A percentile compares a stretch with the other conserved stretches of the same genome.
These are phyloP conservation scores for Lasiommata megera DNA, from an alignment of 2,888 invertebrate genomes.

Conservation along the genomic window DNA sequence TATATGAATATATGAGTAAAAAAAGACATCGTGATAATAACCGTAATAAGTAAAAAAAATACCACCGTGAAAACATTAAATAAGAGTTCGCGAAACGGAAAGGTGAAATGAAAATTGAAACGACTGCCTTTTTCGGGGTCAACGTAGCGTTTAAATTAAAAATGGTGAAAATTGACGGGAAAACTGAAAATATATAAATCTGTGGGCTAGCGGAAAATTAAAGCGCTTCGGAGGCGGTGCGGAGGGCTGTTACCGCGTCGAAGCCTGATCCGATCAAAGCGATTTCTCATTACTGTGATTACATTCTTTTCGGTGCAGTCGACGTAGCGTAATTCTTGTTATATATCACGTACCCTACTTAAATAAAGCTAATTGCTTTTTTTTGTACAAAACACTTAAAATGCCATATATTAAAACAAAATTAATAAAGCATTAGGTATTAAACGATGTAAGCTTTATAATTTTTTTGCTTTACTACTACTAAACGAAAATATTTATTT, in stretches of 20 bases:
- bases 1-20: too few species aligned
- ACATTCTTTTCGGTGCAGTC: conserved; percentile 21
- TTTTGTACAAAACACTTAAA: too few species aligned
- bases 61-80: conserved; percentile 31
- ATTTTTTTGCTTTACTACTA: too few species aligned
- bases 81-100: conserved; percentile 34
- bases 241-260: conserved; percentile 37
- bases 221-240: conserved; percentile 62
- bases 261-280: conserved; percentile 39
- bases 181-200: conserved; percentile 74
- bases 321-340: neutral
- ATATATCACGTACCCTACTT: neutral
- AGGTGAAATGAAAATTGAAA: conserved; percentile 47
- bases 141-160: conserved; percentile 70
- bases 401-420: too few species aligned
- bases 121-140: conserved; percentile 55
- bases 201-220: conserved; percentile 76
- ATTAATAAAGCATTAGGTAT: too few species aligned
- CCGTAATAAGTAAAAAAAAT: conserved; percentile 6
- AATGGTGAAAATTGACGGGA: conserved; percentile 71
- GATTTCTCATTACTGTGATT: conserved; percentile 29
- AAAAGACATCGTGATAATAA: neutral
- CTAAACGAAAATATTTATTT: too few species aligned
- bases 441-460: too few species aligned
- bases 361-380: neutral